Percentiles rank a stretch among this genome's conserved stretches.
These are phyloP conservation scores for Drosophila silvestris DNA, from an alignment of 2,888 invertebrate genomes.

Conservation along the genomic window DNA sequence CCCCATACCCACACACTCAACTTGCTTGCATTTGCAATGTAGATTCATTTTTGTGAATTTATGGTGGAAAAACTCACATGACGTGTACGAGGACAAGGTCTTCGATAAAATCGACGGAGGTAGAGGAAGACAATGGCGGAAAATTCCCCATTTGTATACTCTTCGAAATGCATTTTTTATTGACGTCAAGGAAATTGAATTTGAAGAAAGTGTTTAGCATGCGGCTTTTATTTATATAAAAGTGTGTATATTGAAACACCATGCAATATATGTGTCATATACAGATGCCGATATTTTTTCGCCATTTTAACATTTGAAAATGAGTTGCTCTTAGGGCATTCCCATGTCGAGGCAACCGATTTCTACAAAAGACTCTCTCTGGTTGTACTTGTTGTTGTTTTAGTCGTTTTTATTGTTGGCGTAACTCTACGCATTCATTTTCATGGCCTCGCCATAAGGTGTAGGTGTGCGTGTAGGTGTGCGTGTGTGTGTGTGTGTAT, in stretches of 20 bases:
- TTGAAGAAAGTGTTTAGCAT: neutral
- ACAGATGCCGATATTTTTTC: neutral
- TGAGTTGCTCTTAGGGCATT: constrained; percentile 20
- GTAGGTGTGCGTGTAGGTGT: constrained; percentile 25
- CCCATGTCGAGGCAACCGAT: neutral
- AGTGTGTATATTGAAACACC: neutral
- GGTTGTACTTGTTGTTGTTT: constrained; percentile 8
- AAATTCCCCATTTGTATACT: constrained; percentile 9
- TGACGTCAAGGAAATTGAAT: neutral
- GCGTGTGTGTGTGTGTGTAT: constrained; percentile 30
- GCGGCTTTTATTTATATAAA: neutral
- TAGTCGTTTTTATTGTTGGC: constrained; percentile 34
- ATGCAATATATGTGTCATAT: neutral
- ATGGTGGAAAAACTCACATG: constrained; percentile 72
- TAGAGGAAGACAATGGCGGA: neutral
- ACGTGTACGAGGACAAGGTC: constrained; percentile 14
- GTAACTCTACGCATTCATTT: constrained; percentile 41
- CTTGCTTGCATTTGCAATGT: constrained; percentile 75
- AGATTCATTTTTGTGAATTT: constrained; percentile 75
- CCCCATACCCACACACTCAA: constrained; percentile 32
- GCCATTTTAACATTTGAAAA: neutral
- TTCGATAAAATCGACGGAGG: neutral
- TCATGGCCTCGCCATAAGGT: constrained; percentile 45
- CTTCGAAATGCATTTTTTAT: constrained; percentile 12
- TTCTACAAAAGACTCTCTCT: constrained; percentile 11